A percentile compares a stretch with the other conserved stretches of the same genome.
Conservation (phyloP, 2,797 vertebrate genomes). For the Gymnoscopelus braueri region DNA sequence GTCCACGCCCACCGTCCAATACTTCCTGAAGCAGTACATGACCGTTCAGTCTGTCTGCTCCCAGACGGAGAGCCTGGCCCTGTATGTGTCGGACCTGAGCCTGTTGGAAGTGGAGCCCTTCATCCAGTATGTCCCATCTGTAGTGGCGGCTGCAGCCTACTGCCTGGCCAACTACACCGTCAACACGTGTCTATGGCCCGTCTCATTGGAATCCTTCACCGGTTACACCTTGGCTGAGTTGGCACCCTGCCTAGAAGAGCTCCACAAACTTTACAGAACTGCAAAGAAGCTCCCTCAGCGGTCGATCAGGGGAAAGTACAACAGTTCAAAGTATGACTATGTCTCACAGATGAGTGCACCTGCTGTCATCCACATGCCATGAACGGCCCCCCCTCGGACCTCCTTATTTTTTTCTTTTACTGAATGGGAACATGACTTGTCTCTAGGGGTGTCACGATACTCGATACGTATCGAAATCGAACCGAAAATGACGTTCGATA, state of each 20-base stretch:
- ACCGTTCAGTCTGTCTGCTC: slow-evolving; percentile 74
- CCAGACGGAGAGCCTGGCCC: slow-evolving; percentile 85
- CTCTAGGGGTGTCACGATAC: too few relatives aligned
- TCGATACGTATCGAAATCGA: too few relatives aligned
- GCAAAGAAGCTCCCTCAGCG: slow-evolving; percentile 83
- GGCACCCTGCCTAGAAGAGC: slow-evolving; percentile 84
- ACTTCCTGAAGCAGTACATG: slow-evolving; percentile 89
- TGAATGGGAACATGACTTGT: too few relatives aligned
- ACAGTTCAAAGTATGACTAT: slow-evolving; percentile 77
- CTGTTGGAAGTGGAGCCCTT: slow-evolving; percentile 89
- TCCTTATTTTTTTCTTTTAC: too few relatives aligned
- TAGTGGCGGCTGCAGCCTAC: slow-evolving; percentile 90
- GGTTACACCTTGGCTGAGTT: slow-evolving; percentile 88
- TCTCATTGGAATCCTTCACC: slow-evolving; percentile 84
- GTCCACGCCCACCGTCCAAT: slow-evolving; percentile 86
- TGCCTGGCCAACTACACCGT: slow-evolving; percentile 90
- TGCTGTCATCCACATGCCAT: not conserved
- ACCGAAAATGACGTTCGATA: too few relatives aligned
- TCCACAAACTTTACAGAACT: slow-evolving; percentile 84
- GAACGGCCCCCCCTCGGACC: too few relatives aligned
- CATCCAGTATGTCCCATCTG: slow-evolving; percentile 87
- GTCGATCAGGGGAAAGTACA: slow-evolving; percentile 90
- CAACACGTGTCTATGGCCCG: slow-evolving; percentile 88
- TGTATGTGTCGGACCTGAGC: slow-evolving; percentile 92
- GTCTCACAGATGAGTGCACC: slow-evolving; percentile 72